phyloP scores from a whole-genome alignment of 1,140 invertebrate genomes.

The Pseudomyrmex dendroicus region DNA sequence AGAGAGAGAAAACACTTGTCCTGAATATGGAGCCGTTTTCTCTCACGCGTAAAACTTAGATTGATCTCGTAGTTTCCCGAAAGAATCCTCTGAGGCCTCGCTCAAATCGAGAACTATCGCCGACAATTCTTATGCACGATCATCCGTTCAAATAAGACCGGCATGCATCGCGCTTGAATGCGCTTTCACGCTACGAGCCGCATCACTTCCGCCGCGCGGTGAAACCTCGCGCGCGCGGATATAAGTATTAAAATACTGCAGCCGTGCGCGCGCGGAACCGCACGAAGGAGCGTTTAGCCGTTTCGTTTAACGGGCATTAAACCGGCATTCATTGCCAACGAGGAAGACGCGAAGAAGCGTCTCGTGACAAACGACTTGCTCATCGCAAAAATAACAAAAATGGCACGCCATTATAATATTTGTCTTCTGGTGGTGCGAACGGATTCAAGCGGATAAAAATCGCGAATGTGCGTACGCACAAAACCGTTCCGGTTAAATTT shows the following conservation, averaged over 20 bases:
- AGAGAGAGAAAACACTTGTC: neutral
- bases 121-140: slow-evolving; percentile 31
- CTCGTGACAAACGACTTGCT: slow-evolving; percentile 5
- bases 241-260: slow-evolving; percentile 32
- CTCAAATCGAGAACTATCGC: slow-evolving; percentile 6
- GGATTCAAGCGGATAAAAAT: slow-evolving; percentile 36
- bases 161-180: slow-evolving; percentile 11
- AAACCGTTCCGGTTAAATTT: slow-evolving; percentile 19
- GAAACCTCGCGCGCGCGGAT: neutral
- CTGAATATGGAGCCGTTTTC: neutral
- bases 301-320: neutral
- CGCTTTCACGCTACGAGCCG: slow-evolving; percentile 43
- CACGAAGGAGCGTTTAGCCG: neutral
- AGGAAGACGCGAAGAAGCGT: slow-evolving; percentile 7
- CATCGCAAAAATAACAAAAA: neutral
- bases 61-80: neutral
- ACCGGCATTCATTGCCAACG: neutral
- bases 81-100: neutral
- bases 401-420: slow-evolving; percentile 9
- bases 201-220: slow-evolving; percentile 51
- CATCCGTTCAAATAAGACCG: slow-evolving; percentile 40
- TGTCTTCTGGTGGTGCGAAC: slow-evolving; percentile 11
- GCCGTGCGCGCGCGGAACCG: neutral
- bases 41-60: neutral
- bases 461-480: neutral